Evolutionary conservation across 2,888 invertebrate genomes (phyloP), one percentile per base, ranked within the genome.

Genomic region (Gibbula magus): DNA sequence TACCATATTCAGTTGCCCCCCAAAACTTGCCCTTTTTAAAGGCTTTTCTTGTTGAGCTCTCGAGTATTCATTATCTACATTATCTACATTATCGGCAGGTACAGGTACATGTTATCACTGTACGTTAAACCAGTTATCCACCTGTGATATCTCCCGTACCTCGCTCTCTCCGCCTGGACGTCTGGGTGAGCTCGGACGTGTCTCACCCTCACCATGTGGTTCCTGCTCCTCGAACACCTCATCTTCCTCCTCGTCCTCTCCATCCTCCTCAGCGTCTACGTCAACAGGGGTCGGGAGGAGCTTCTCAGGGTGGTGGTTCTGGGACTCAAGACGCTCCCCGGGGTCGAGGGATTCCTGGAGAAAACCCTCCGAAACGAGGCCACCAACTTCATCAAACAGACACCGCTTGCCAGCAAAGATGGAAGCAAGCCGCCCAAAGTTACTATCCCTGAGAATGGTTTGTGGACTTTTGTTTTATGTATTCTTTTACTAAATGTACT

Each of bases 381-480:
- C 8, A 79, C 83, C 0, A 88, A 85, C 75, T 90, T 90, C 78
- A 86, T 90, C 25, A 81, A 83, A 10, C 86, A 87, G 77, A 83
- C 86, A 8, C 85, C 86, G 16, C 82, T 84, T 13, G 87, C 82
- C 0, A 80, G 83, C 45, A 83, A 84, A 22, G 76, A 70, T 7
- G 79, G 56, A 10, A 82, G 83, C n/a, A 85, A 82, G 75, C 81
- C 81, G n/a, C 83, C 83, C 3, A 81, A 77, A 20, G 86, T 89
- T 29, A 81, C 79, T 5, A 79, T 90, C 1, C 89, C 90, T 1
- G 83, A 87, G 75, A 84, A 79, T 84, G 90, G 90, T 88, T 76
- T 66, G 80, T 35, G 10, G 29, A n/a, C n/a, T n/a, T n/a, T n/a
- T n/a, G 5, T 13, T 45, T 45, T 10, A 45, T 45, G 45, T 13